phyloP scores from a whole-genome alignment of 2,888 invertebrate species.

The Clusia tigrina region DNA sequence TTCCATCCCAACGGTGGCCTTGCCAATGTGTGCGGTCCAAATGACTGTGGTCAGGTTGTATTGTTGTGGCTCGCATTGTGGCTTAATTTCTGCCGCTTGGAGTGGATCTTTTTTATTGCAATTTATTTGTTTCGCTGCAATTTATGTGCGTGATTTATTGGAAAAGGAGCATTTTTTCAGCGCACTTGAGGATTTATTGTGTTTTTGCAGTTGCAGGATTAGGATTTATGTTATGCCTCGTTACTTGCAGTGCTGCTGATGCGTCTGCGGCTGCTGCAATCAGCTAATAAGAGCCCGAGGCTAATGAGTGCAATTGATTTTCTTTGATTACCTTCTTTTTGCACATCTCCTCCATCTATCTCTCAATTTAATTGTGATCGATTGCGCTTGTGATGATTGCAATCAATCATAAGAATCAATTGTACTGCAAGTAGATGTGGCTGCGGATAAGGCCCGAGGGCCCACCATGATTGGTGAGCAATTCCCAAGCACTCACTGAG shows the following conservation, averaged over 20 bases:
- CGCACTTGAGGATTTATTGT: constrained; percentile 44
- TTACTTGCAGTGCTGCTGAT: too few species aligned
- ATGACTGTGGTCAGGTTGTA: neutral
- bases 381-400: neutral
- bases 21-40: constrained; percentile 1
- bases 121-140: constrained; percentile 21
- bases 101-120: neutral
- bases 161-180: constrained; percentile 35
- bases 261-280: neutral
- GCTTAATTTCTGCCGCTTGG: neutral
- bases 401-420: constrained; percentile 11
- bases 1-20: too few species aligned
- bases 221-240: constrained; percentile 47
- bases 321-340: constrained; percentile 2
- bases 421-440: neutral
- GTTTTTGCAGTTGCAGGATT: constrained; percentile 51
- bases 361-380: constrained; percentile 3
- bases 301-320: constrained; percentile 48
- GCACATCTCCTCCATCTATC: neutral
- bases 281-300: constrained; percentile 41
- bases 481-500: too few species aligned
- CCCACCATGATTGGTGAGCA: neutral
- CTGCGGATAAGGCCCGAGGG: neutral
- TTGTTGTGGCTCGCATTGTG: neutral
- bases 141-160: constrained; percentile 48